phyloP scores from a whole-genome alignment of 2,113 vertebrate species.

The Aptenodytes forsteri region DNA sequence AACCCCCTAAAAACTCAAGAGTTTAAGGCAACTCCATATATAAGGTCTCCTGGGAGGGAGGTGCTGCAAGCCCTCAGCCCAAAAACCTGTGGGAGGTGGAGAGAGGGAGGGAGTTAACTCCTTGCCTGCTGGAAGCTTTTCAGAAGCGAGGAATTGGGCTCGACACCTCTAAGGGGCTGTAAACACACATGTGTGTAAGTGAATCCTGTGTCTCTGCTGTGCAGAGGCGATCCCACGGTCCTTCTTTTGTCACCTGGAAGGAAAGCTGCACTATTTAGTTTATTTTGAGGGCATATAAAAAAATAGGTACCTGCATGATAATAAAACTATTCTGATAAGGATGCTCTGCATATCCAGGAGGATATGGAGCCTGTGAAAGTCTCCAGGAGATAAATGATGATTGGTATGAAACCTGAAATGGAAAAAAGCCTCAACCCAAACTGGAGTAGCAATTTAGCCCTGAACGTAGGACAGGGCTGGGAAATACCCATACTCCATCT shows the following conservation, averaged over 20 bases:
- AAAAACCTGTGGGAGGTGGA: background rate
- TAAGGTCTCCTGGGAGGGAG: background rate
- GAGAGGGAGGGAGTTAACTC: background rate
- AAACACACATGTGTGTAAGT: background rate
- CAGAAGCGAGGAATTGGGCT: background rate
- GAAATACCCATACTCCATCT: background rate
- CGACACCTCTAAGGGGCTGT: background rate
- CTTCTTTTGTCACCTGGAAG: background rate
- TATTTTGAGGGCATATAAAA: background rate
- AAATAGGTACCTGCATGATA: background rate
- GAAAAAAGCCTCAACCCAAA: background rate
- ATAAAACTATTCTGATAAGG: background rate
- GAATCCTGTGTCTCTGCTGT: background rate
- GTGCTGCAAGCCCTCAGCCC: background rate
- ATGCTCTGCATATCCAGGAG: background rate
- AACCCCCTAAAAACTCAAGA: rapidly evolving
- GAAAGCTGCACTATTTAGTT: background rate
- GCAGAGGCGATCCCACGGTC: background rate
- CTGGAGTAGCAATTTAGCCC: background rate
- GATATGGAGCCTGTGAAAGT: background rate
- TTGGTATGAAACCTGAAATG: background rate
- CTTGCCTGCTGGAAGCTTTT: background rate
- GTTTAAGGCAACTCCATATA: background rate
- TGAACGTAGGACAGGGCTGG: background rate
- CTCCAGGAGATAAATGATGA: background rate